Conservation (phyloP, 1,140 invertebrate genomes). For the Eufriesea mexicana region DNA sequence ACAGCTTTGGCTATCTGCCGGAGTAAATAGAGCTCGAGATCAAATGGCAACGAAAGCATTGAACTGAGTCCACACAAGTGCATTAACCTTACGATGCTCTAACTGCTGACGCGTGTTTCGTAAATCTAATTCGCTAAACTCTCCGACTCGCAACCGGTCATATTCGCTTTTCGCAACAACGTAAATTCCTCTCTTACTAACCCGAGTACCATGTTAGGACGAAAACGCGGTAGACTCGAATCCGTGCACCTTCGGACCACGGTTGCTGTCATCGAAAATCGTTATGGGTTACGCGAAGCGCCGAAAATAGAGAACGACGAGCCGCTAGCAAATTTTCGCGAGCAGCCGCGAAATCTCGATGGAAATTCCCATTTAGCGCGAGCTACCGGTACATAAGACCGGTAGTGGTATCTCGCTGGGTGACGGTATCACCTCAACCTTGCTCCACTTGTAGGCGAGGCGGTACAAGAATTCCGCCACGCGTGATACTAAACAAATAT, state of each 20-base stretch:
- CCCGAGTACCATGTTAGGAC: no score
- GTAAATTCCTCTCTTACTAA: no score
- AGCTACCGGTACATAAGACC: constrained; percentile 26
- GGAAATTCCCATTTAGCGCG: constrained; percentile 37
- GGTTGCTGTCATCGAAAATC: not conserved
- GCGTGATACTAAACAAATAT: constrained; percentile 32
- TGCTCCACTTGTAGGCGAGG: constrained; percentile 55
- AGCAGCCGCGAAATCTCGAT: constrained; percentile 15
- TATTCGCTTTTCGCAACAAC: no score
- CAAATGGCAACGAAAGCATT: not conserved
- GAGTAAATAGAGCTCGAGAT: not conserved
- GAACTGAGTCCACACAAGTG: not conserved
- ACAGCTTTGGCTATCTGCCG: not conserved
- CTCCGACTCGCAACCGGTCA: not conserved
- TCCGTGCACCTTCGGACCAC: not conserved
- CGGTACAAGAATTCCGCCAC: constrained; percentile 30
- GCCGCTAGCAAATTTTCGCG: constrained; percentile 4
- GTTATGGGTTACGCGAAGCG: not conserved
- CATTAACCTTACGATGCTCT: not conserved
- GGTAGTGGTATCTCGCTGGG: constrained; percentile 31
- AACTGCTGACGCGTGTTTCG: not conserved
- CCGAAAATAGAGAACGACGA: not conserved
- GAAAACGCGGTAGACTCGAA: not conserved
- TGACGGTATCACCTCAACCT: constrained; percentile 65
- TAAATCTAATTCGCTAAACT: not conserved